These are phyloP conservation scores for Phalacrocorax pelagicus DNA, from an alignment of 2,113 vertebrate genomes.

Conservation along the genomic window DNA sequence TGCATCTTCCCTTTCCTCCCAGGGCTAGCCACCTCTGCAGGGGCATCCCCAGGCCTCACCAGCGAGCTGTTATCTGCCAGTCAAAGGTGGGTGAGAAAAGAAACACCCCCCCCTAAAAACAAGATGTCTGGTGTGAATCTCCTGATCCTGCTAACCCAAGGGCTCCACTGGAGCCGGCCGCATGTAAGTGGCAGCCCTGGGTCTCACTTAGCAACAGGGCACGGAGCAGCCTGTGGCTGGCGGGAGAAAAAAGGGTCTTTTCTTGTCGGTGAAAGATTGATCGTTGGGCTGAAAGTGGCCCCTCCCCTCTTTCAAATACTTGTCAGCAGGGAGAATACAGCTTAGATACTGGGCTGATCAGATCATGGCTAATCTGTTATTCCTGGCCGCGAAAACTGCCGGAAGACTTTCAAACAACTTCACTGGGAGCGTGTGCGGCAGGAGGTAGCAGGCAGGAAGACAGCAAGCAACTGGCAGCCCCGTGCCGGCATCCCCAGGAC, in stretches of 20 bases:
- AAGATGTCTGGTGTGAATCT: conserved; percentile 72
- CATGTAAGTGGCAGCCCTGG: conserved; percentile 60
- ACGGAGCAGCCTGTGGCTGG: conserved; percentile 59
- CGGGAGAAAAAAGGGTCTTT: conserved; percentile 73
- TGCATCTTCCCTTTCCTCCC: conserved; percentile 25
- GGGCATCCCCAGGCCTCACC: conserved; percentile 19
- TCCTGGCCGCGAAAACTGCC: conserved; percentile 83
- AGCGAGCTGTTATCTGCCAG: conserved; percentile 68
- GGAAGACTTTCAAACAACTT: conserved; percentile 86
- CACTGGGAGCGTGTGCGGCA: conserved; percentile 69
- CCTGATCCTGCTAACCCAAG: conserved; percentile 52
- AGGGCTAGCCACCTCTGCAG: background rate
- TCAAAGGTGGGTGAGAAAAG: conserved; percentile 57
- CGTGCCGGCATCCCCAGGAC: background rate
- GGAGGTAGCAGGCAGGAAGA: conserved; percentile 21
- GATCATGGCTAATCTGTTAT: conserved; percentile 93
- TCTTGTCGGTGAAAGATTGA: conserved; percentile 80
- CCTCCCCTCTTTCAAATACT: conserved; percentile 80
- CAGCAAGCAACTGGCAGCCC: background rate
- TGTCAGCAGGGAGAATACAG: conserved; percentile 80
- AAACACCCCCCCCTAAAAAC: background rate
- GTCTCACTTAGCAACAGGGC: conserved; percentile 81
- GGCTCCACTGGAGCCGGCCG: conserved; percentile 46
- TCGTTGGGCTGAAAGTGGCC: conserved; percentile 77
- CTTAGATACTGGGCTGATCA: conserved; percentile 82